Evolutionary conservation across 2,113 vertebrate genomes (phyloP), one percentile per base, ranked within the genome.

Genomic region (Poecile atricapillus): DNA sequence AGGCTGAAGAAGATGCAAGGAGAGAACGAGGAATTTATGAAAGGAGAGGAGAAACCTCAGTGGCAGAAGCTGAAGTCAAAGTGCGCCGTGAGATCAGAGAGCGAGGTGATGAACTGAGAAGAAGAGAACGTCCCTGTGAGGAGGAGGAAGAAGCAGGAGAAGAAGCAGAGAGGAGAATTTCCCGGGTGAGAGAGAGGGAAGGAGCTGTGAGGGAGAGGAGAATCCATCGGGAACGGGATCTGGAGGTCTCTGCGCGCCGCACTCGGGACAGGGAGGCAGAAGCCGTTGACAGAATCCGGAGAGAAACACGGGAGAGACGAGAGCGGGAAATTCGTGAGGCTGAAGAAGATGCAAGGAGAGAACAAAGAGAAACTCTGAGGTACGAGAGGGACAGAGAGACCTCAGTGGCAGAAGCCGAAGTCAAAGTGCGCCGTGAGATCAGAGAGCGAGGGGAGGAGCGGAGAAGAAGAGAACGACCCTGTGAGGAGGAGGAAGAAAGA

Each of bases 1-100:
- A 55, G 0, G 0, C 3, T 31, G 47, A 31, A 31, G 35, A 0
- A 8, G 62, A 65, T 31, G 19, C 2, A 9, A 33, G 21, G 21
- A 33, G 63, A 65, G 39, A 22, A 44, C 13, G 4, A 44, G 62
- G 23, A 11, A 20, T 10, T 3, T 41, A 20, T 10, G 62, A 31
- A 7, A 43, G 39, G 41, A 11, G 10, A 17, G 44, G 62, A 43
- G 62, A 64, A 7, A 44, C 30, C 62, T 15, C 28, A 8, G 62
- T 31, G 39, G 28, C 28, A 22, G 62, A 64, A 22, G 60, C 18
- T 4, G 60, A 63, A 3, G 39, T 12, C 35, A 27, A 37, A 60
- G 58, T 52, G 25, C 50, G 50, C 25, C 50, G 25, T 28, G 50
- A 52, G 50, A 52, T 52, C 50, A 16, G 16, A 10, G 50, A 52